Evolutionary conservation across 2,113 vertebrate genomes (phyloP).

Genomic region (Suricata suricatta): DNA sequence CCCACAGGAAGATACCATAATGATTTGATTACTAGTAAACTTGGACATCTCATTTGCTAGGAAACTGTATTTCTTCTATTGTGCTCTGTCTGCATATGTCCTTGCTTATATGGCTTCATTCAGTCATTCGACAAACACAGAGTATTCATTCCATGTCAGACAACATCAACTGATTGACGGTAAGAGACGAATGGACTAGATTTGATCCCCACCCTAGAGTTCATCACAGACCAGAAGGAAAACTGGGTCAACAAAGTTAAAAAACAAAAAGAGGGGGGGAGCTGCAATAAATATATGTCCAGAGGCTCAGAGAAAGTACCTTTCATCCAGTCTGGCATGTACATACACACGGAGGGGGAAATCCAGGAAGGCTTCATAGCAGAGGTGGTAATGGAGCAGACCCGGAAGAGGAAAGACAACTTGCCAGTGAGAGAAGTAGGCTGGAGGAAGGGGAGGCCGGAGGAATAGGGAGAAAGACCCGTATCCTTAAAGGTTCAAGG

Average conservation of each 20-base stretch:
- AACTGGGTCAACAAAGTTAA: background rate
- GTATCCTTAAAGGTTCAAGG: slow-evolving; percentile 1
- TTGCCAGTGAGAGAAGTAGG: background rate
- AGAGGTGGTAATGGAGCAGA: background rate
- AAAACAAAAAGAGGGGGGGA: background rate
- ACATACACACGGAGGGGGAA: background rate
- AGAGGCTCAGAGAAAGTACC: background rate
- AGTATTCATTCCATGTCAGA: background rate
- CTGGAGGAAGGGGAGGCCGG: too few relatives aligned
- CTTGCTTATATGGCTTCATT: background rate
- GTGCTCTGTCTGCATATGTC: background rate
- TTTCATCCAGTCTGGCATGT: background rate
- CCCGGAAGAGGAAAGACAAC: background rate
- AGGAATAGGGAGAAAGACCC: background rate
- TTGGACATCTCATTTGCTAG: background rate
- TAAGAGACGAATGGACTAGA: background rate
- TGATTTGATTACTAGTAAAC: slow-evolving; percentile 16
- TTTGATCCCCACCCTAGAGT: background rate
- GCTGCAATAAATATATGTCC: background rate
- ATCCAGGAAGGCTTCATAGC: background rate
- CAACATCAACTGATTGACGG: background rate
- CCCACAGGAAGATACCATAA: background rate
- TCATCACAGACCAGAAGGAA: background rate
- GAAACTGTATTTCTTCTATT: slow-evolving; percentile 19
- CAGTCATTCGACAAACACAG: background rate